Conservation (phyloP, 2,113 vertebrate genomes). For the Vanacampus margaritifer region DNA sequence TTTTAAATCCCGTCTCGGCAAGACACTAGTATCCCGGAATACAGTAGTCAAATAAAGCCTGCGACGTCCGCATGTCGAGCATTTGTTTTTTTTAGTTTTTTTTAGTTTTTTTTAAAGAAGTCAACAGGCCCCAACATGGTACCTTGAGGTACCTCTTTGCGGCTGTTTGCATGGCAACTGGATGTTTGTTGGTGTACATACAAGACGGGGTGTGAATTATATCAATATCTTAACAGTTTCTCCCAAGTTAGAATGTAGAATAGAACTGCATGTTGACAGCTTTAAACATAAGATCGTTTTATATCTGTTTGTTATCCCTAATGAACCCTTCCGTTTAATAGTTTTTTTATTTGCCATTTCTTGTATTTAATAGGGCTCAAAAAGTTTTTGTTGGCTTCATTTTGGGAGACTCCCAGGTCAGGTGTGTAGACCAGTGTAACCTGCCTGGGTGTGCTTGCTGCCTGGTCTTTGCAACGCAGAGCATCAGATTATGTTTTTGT, state of each 20-base stretch:
- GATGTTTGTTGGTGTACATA: not conserved
- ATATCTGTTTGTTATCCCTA: too few species aligned
- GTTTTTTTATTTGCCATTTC: not conserved
- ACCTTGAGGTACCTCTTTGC: not conserved
- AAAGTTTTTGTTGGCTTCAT: not conserved
- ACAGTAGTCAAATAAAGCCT: not conserved
- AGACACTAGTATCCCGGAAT: not conserved
- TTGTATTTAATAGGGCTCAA: too few species aligned
- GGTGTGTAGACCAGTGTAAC: constrained; percentile 66
- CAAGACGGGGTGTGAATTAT: not conserved
- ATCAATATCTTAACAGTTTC: not conserved
- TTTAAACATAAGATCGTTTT: too few species aligned
- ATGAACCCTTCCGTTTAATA: not conserved
- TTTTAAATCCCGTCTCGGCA: not conserved
- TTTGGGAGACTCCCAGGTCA: constrained; percentile 45
- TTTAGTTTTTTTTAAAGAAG: not conserved
- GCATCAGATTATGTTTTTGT: not conserved
- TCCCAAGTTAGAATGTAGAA: not conserved
- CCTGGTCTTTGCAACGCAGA: not conserved
- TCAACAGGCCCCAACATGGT: not conserved
- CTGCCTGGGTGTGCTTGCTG: constrained; percentile 17
- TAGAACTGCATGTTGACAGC: not conserved
- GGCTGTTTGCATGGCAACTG: not conserved
- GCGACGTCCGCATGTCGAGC: not conserved
- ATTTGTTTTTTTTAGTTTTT: too few species aligned